A percentile compares a stretch with the other conserved stretches of the same genome.
These are phyloP conservation scores for Aradophagus sp. DNA, from an alignment of 1,140 invertebrate genomes.

Conservation along the genomic window DNA sequence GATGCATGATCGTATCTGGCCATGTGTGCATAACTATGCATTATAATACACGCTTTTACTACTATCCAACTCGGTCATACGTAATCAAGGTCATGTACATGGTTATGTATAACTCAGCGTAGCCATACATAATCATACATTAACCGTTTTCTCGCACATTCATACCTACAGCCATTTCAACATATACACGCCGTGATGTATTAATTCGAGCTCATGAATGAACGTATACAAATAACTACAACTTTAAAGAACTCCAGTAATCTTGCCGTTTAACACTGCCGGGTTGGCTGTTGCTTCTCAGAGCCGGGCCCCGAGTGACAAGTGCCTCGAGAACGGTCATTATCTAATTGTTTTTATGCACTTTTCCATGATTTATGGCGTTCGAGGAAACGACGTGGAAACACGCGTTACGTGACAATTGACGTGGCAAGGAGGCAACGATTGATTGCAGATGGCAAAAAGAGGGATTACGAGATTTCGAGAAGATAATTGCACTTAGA, in stretches of 20 bases:
- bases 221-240: conserved; percentile 52
- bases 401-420: too few species aligned
- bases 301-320: too few species aligned
- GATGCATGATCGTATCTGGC: conserved; percentile 46
- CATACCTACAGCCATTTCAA: conserved; percentile 47
- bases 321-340: too few species aligned
- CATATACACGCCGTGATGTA: conserved; percentile 46
- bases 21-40: conserved; percentile 52
- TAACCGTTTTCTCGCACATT: conserved; percentile 53
- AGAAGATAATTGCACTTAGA: too few species aligned
- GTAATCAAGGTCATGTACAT: conserved; percentile 56
- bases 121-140: conserved; percentile 55
- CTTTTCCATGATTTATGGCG: too few species aligned
- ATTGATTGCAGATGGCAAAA: too few species aligned
- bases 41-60: conserved; percentile 54
- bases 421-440: too few species aligned
- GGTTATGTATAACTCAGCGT: conserved; percentile 57
- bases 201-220: conserved; percentile 50
- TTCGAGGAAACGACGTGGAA: too few species aligned
- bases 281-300: too few species aligned
- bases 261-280: conserved; percentile 37
- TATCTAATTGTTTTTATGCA: too few species aligned
- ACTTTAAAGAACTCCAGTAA: conserved; percentile 45
- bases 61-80: conserved; percentile 56
- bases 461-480: too few species aligned